A percentile compares a stretch with the other conserved stretches of the same genome.
These are phyloP conservation scores for Amblyornis subalaris DNA, from an alignment of 2,113 vertebrate species.

Conservation along the genomic window DNA sequence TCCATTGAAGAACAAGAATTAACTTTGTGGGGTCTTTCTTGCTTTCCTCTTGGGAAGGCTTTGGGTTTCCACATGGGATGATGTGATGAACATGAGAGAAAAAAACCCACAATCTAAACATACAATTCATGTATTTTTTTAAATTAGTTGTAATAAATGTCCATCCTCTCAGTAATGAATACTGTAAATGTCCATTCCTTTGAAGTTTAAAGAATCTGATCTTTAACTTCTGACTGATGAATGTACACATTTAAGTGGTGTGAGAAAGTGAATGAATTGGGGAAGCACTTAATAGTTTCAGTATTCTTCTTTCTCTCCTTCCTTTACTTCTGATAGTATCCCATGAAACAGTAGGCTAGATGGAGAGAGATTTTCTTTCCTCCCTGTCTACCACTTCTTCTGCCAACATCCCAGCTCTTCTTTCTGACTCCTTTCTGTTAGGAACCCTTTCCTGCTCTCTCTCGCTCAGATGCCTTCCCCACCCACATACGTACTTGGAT, in stretches of 20 bases:
- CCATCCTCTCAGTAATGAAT: neutral
- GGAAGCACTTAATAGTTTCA: neutral
- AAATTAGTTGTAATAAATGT: neutral
- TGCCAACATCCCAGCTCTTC: neutral
- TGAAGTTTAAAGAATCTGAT: neutral
- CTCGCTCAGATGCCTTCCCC: neutral
- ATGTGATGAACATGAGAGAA: neutral
- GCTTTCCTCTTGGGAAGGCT: neutral
- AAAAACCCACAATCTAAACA: neutral
- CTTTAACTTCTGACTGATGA: neutral
- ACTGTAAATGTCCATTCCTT: neutral
- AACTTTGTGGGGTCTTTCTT: neutral
- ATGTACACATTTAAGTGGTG: neutral
- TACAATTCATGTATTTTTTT: neutral
- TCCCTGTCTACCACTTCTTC: neutral
- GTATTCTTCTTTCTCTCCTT: neutral
- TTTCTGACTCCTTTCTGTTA: neutral
- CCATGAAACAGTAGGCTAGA: neutral
- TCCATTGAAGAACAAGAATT: neutral
- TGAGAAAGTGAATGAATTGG: neutral
- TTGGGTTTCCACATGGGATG: neutral
- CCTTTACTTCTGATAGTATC: neutral
- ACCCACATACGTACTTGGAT: neutral
- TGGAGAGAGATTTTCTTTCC: neutral
- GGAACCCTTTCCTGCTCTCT: neutral